Evolutionary conservation across 2,888 invertebrate genomes (phyloP).

Genomic region (Dolichopus griseipennis): DNA sequence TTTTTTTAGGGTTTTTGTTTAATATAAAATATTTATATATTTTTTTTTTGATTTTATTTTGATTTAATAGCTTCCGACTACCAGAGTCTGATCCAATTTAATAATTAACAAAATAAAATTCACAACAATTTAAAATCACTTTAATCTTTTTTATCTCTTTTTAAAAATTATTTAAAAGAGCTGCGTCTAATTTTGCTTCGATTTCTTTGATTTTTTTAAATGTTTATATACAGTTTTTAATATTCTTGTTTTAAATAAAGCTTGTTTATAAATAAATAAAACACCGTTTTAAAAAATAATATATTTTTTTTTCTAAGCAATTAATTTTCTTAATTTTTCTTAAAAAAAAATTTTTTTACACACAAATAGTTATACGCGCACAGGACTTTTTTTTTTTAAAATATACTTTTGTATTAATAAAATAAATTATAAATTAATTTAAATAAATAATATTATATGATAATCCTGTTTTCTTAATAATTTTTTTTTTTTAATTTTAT

Average conservation of each 20-base stretch:
- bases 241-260: not conserved
- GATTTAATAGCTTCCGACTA: not conserved
- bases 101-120: not conserved
- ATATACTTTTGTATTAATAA: not conserved
- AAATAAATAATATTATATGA: not conserved
- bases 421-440: not conserved
- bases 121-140: not conserved
- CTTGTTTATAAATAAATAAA: too few relatives aligned
- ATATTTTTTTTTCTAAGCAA: not conserved
- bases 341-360: too few relatives aligned
- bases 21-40: too few relatives aligned
- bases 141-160: not conserved
- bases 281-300: too few relatives aligned
- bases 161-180: not conserved
- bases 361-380: not conserved
- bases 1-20: not conserved
- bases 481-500: too few relatives aligned
- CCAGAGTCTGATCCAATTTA: not conserved
- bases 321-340: not conserved
- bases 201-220: not conserved
- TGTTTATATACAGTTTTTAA: not conserved
- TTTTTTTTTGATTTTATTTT: not conserved
- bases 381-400: not conserved
- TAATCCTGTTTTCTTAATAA: not conserved
- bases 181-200: conserved; percentile 1